These are phyloP conservation scores for Zelostemma sp. DNA, from an alignment of 1,140 invertebrate species.

Conservation along the genomic window DNA sequence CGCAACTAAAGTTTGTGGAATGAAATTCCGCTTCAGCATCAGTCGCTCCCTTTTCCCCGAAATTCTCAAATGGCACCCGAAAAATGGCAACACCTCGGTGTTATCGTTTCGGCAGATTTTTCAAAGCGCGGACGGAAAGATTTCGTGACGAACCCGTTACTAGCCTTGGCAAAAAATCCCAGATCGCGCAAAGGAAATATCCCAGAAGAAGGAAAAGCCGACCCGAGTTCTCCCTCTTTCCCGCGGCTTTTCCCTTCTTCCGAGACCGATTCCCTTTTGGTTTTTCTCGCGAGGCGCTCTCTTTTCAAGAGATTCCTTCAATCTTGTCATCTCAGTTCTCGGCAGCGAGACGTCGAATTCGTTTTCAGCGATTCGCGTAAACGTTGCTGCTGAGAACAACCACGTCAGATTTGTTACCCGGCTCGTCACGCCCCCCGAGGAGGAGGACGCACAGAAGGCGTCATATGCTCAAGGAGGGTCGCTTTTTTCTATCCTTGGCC, in stretches of 20 bases:
- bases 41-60: too few species aligned
- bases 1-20: too few species aligned
- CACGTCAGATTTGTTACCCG: slow-evolving; percentile 54
- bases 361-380: slow-evolving; percentile 55
- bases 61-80: too few species aligned
- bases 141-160: neutral
- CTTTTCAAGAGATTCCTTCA: too few species aligned
- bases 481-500: slow-evolving; percentile 80
- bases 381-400: slow-evolving; percentile 63
- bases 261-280: too few species aligned
- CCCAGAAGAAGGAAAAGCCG: neutral
- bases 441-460: slow-evolving; percentile 64
- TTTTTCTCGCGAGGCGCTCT: too few species aligned
- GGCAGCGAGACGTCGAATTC: neutral
- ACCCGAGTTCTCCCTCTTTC: too few species aligned
- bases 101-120: neutral
- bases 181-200: neutral
- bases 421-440: slow-evolving; percentile 59
- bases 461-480: slow-evolving; percentile 81
- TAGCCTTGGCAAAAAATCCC: neutral
- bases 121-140: too few species aligned
- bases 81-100: too few species aligned
- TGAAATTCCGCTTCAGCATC: too few species aligned
- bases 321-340: neutral
- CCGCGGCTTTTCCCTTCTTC: too few species aligned